Percentiles rank a stretch among this genome's conserved stretches.
These are phyloP conservation scores for Phoxinus phoxinus DNA, from an alignment of 2,113 vertebrate genomes.

Conservation along the genomic window DNA sequence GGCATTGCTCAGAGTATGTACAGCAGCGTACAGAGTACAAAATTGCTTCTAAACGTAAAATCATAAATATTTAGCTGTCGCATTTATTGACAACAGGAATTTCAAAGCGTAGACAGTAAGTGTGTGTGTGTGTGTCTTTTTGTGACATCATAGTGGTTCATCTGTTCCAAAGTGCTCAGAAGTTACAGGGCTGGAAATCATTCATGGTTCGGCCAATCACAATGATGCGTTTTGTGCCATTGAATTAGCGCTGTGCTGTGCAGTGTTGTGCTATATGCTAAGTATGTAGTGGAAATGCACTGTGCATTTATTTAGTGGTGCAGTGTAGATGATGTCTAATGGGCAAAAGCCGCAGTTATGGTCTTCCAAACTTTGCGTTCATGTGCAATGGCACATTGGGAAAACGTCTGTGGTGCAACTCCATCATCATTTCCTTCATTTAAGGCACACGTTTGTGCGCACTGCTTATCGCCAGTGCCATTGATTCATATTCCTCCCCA, in stretches of 20 bases:
- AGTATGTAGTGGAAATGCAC: neutral
- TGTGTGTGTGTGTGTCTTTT: neutral
- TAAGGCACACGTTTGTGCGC: constrained; percentile 43
- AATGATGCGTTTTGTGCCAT: neutral
- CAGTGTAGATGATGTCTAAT: neutral
- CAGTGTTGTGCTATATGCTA: neutral
- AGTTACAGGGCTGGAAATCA: neutral
- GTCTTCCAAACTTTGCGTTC: neutral
- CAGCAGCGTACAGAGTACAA: constrained; percentile 73
- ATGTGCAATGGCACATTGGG: neutral
- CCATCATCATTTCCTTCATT: constrained; percentile 11
- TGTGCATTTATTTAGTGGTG: neutral
- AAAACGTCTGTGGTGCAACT: neutral
- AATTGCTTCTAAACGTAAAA: constrained; percentile 72
- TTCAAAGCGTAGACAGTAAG: neutral
- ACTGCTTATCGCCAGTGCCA: too few species aligned
- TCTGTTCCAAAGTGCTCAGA: constrained; percentile 23
- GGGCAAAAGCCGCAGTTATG: neutral
- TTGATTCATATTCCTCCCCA: neutral
- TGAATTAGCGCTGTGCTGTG: constrained; percentile 6
- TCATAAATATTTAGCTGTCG: constrained; percentile 83
- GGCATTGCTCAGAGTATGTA: constrained; percentile 74
- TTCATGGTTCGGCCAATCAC: neutral
- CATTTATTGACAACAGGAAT: constrained; percentile 33
- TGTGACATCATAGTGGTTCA: constrained; percentile 19